Evolutionary conservation across 2,797 vertebrate genomes (phyloP).

Genomic region (Distichodus sexfasciatus): DNA sequence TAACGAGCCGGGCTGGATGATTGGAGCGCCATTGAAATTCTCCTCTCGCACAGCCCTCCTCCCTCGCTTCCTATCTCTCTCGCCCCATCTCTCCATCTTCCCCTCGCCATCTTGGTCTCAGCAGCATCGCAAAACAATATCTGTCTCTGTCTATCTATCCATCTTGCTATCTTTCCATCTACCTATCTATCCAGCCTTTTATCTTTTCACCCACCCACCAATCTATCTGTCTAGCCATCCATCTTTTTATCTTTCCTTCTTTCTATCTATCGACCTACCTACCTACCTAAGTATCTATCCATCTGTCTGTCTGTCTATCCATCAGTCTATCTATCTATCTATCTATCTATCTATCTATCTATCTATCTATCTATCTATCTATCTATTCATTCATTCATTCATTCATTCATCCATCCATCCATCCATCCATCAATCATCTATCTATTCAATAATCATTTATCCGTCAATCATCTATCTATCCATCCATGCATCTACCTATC

Average conservation of each 20-base stretch:
- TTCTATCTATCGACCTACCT: too few species aligned
- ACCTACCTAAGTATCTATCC: too few species aligned
- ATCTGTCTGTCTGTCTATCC: slow-evolving; percentile 16
- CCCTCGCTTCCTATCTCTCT: slow-evolving; percentile 37
- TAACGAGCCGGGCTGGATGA: slow-evolving; percentile 81
- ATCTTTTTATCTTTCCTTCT: too few species aligned
- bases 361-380: neutral
- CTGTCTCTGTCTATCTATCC: slow-evolving; percentile 52
- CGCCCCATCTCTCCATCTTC: slow-evolving; percentile 56
- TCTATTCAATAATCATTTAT: too few species aligned
- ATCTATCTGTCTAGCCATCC: slow-evolving; percentile 18
- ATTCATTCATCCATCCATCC: slow-evolving; percentile 53
- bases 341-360: slow-evolving; percentile 11
- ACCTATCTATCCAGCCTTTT: slow-evolving; percentile 20
- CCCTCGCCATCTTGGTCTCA: slow-evolving; percentile 48
- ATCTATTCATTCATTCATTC: too few species aligned
- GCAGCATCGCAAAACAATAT: too few species aligned
- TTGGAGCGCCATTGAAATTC: slow-evolving; percentile 84
- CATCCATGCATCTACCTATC: slow-evolving; percentile 27
- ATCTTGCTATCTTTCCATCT: slow-evolving; percentile 34
- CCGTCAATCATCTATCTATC: too few species aligned
- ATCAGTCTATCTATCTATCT: slow-evolving; percentile 1
- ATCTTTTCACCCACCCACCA: too few species aligned
- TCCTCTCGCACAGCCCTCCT: slow-evolving; percentile 69
- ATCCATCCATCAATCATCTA: slow-evolving; percentile 30